These are phyloP conservation scores for Schizothorax lantsangensis DNA, from an alignment of 2,797 vertebrate genomes.

Conservation along the genomic window DNA sequence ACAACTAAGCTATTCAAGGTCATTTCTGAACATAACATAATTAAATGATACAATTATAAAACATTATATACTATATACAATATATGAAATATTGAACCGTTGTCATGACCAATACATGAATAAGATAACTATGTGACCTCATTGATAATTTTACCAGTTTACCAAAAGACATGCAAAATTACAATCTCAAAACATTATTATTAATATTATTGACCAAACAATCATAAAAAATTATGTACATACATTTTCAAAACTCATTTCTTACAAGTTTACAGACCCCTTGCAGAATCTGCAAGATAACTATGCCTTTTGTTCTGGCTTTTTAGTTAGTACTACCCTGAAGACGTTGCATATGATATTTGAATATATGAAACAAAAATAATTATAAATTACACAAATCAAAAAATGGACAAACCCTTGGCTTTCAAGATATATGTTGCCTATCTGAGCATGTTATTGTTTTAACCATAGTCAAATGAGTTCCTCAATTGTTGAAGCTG, in stretches of 20 bases:
- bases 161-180: neutral
- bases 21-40: neutral
- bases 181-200: neutral
- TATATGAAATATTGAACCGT: neutral
- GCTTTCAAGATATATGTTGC: neutral
- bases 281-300: neutral
- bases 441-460: neutral
- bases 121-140: neutral
- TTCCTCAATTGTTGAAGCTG: neutral
- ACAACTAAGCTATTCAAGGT: neutral
- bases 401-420: neutral
- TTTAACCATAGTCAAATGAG: neutral
- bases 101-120: slow-evolving; percentile 6
- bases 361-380: neutral
- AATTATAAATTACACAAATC: too few species aligned
- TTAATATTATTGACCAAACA: neutral
- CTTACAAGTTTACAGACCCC: neutral
- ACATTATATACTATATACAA: neutral
- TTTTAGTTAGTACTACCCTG: neutral
- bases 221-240: neutral
- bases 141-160: neutral
- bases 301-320: neutral
- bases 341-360: neutral
- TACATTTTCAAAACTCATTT: neutral
- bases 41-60: neutral